Base-by-base conservation (phyloP, 2,797 vertebrate species). In the Hippocampus kuda region DNA sequence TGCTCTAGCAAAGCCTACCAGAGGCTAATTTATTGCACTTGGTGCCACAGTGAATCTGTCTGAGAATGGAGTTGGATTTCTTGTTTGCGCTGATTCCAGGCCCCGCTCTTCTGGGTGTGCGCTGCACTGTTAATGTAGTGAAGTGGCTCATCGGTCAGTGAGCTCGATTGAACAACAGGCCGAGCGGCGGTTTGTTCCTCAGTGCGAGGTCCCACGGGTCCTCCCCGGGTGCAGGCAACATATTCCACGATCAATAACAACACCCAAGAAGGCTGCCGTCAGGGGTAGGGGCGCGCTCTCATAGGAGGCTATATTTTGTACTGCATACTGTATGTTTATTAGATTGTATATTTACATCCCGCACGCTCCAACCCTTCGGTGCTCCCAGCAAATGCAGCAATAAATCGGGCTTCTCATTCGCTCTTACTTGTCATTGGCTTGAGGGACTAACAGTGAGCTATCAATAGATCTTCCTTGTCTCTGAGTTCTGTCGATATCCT, bases 141-240 rank as follows among this genome's bases (percentile, higher is more conserved):
- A 88, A 89, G 87, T 88, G 83, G 83, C 80, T 76, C 75, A 78
- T 80, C 76, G 77, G 87, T 91, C 90, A 90, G 88, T 89, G 88
- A 88, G 83, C 85, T 86, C 84, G 85, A 90, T 89, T 91, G 91
- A 90, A 89, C 90, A 91, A 87, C 65, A 75, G 79, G 78, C 75
- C 71, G 74, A 46, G 85, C 75, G 85, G 76, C 75, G 87, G 87
- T 89, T 87, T 89, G 85, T 84, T 88, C 82, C 82, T 84, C 80
- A 70, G 59, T 74, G 76, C 70, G 73, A 76, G 69, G 65, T 85
- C 89, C 86, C 88, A 46, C 42, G 88, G 81, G 90, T 66, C 79
- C 78, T 85, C 78, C 77, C 75, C 68, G 69, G 72, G 82, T 85
- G 68, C 70, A 79, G 77, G 79, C 80, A 87, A 83, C 86, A 81